Base-by-base conservation (phyloP, 2,113 vertebrate genomes). In the Bufo bufo region DNA sequence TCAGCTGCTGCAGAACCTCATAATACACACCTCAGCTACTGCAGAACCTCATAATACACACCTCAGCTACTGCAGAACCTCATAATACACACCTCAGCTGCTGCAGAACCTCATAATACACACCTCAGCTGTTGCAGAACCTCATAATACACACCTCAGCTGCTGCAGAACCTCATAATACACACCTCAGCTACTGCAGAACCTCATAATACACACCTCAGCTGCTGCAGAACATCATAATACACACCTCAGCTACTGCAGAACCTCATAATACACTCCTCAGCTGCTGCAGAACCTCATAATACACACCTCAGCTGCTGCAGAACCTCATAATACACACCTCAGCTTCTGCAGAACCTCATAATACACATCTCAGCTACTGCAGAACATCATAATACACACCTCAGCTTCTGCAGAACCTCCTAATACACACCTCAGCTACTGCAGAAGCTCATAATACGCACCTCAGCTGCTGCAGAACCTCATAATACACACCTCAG, bases 101-200 rank as follows among this genome's bases (percentile, higher is more conserved):
- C 23, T 33, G 66, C 66, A 71, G 66, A 71, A 71, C 66, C 1
- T 71, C 11, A 71, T 71, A 71, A 12, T 71, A 58, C 56, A 71
- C 23, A 71, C 66, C 66, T 71, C 66, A 71, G 23, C 23, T 43
- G 66, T n/a, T 71, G 66, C 66, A 71, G 66, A 71, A 71, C 6
- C 3, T 65, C 63, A 23, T 58, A 58, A 58, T 58, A 58, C 56
- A 58, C 56, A 58, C 13, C 56, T 4, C 56, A 58, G 56, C 33
- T 1, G 1, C 33, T 33, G 33, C 71, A 74, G 71, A 45, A 74
- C 71, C 4, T 74, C 71, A 74, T 47, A 47, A 47, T 47, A 49
- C 66, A 69, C 23, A 61, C 4, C 65, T 69, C n/a, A 69, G 65
- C n/a, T 69, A n/a, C 71, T 74, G 71, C 71, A 74, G 14, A 74